These are phyloP conservation scores for Pagrus major DNA, from an alignment of 2,113 vertebrate genomes.

Conservation along the genomic window DNA sequence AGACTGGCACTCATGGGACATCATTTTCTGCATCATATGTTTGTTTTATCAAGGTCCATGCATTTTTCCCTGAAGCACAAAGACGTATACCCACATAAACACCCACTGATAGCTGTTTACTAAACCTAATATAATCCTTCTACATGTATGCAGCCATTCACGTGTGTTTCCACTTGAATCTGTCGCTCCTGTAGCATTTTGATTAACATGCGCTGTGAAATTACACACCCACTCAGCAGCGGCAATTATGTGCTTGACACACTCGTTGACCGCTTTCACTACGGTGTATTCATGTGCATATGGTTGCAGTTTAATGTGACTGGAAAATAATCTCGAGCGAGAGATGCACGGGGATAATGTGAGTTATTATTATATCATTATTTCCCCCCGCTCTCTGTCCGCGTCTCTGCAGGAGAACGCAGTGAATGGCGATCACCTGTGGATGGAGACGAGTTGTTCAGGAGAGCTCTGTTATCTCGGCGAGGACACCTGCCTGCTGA, in stretches of 20 bases:
- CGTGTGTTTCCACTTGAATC: slow-evolving; percentile 32
- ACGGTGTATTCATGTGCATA: slow-evolving; percentile 20
- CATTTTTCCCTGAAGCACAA: no score
- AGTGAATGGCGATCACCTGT: slow-evolving; percentile 96
- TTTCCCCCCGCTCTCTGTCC: not conserved
- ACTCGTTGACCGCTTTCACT: slow-evolving; percentile 27
- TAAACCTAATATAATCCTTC: not conserved
- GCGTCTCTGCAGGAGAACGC: slow-evolving; percentile 90
- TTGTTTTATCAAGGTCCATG: no score
- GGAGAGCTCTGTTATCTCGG: slow-evolving; percentile 98
- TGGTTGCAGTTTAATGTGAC: slow-evolving; percentile 26
- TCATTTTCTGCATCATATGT: no score
- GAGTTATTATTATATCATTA: slow-evolving; percentile 23
- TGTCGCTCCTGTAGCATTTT: slow-evolving; percentile 25
- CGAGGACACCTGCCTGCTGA: slow-evolving; percentile 94
- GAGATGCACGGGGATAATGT: not conserved
- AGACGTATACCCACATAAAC: no score
- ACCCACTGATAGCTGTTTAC: not conserved
- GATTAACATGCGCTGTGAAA: slow-evolving; percentile 47
- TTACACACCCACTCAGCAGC: slow-evolving; percentile 48
- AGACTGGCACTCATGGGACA: no score
- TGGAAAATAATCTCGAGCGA: slow-evolving; percentile 13
- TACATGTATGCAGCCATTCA: not conserved
- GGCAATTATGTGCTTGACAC: slow-evolving; percentile 64
- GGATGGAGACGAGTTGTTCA: slow-evolving; percentile 98